These are phyloP conservation scores for Myripristis murdjan DNA, from an alignment of 2,797 vertebrate species.

Conservation along the genomic window DNA sequence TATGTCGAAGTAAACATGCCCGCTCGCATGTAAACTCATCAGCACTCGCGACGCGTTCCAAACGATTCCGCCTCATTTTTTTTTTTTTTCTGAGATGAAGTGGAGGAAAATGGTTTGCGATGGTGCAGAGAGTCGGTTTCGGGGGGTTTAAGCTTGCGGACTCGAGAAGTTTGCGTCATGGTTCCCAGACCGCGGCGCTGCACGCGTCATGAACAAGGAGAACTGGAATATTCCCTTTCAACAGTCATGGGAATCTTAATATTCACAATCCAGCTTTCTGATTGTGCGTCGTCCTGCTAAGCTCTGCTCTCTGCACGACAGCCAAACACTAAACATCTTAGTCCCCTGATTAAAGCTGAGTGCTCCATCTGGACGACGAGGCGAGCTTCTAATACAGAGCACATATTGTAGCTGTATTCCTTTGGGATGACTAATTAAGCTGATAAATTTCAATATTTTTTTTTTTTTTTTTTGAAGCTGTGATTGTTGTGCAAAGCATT, in stretches of 20 bases:
- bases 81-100: conserved; percentile 56
- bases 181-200: conserved; percentile 52
- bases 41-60: conserved; percentile 54
- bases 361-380: conserved; percentile 32
- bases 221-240: conserved; percentile 61
- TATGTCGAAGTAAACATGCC: conserved; percentile 72
- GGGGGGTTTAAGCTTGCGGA: conserved; percentile 34
- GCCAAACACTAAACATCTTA: conserved; percentile 45
- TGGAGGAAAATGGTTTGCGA: conserved; percentile 60
- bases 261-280: conserved; percentile 54
- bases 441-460: conserved; percentile 18
- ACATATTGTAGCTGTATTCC: conserved; percentile 20
- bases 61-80: conserved; percentile 57
- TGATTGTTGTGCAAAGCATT: neutral
- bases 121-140: conserved; percentile 36
- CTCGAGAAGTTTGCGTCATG: conserved; percentile 64
- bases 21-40: conserved; percentile 74
- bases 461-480: neutral
- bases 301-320: conserved; percentile 29
- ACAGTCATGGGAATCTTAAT: conserved; percentile 73
- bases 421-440: conserved; percentile 27
- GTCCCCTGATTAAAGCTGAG: conserved; percentile 43
- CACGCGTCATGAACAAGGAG: conserved; percentile 60
- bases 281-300: conserved; percentile 41
- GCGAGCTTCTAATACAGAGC: conserved; percentile 24